Evolutionary conservation across 2,888 invertebrate species (phyloP), one percentile per base, ranked within the genome.

Genomic region (Syrphus vitripennis): DNA sequence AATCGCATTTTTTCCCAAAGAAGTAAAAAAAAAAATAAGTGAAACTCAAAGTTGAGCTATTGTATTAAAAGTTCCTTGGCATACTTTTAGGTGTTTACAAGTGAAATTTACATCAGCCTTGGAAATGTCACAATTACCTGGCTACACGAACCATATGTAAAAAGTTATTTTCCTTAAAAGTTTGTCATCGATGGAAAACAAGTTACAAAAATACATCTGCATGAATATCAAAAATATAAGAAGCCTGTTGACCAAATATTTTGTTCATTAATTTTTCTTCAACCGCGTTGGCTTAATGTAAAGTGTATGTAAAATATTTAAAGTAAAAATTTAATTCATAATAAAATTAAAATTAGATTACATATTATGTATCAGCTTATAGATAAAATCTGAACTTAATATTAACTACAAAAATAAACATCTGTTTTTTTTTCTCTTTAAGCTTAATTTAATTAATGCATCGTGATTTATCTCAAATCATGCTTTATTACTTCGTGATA

Each of bases 1-100:
- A 81, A 76, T 84, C 59, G 84, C 81, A 81, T 83, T 83, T 83
- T 65, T 57, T 16, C 14, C 1, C 4, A 57, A 14, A n/a, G n/a
- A n/a, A n/a, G n/a, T n/a, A n/a, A n/a, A n/a, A n/a, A n/a, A n/a
- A 10, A 37, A 48, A 45, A 45, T 16, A 19, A 14, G 14, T 34
- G 59, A 21, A 59, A 59, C 19, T n/a, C 5, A 50, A 45, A 34
- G 21, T 24, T 50, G 26, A 37, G 24, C 14, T 21, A 67, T 34
- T 24, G 34, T 50, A 31, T 34, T 1, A 9, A 10, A 16, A 50
- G 34, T 34, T 50, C 50, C 67, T 21, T 67, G 67, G 34, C 34
- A 50, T 67, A 67, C 67, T 67, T 50, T 67, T 67, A 67, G 50
- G 16, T 37, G 67, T 50, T 50, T 9, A 29, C 12, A 42, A 3